phyloP scores from a whole-genome alignment of 1,140 invertebrate genomes.

The Akabosia matsudoensis region DNA sequence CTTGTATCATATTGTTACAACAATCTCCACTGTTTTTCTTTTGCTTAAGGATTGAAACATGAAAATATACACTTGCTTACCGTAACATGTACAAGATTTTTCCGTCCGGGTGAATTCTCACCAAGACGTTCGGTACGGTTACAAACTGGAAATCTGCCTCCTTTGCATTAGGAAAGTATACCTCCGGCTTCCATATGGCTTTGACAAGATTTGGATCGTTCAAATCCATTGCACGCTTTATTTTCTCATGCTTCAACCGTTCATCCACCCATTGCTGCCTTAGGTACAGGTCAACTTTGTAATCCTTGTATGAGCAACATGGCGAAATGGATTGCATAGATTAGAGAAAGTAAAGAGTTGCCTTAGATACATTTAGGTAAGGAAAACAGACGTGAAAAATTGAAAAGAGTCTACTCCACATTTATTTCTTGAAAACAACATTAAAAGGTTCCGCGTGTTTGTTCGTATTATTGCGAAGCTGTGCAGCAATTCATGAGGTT shows the following conservation, averaged over 20 bases:
- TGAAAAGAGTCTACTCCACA: background rate
- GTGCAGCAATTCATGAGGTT: too few relatives aligned
- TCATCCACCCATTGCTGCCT: slow-evolving; percentile 59
- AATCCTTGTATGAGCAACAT: slow-evolving; percentile 32
- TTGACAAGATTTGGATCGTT: slow-evolving; percentile 60
- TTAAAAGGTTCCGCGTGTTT: too few relatives aligned
- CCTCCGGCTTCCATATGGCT: slow-evolving; percentile 65
- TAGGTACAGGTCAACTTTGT: slow-evolving; percentile 53
- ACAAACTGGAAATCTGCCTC: slow-evolving; percentile 64
- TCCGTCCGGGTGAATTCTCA: slow-evolving; percentile 62
- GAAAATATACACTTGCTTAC: slow-evolving; percentile 48
- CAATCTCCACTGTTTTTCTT: background rate
- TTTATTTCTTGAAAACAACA: background rate
- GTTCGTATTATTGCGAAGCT: too few relatives aligned
- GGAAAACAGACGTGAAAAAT: background rate
- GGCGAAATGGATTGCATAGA: too few relatives aligned
- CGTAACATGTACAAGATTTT: slow-evolving; percentile 64
- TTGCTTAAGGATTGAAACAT: background rate
- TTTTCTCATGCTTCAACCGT: slow-evolving; percentile 54
- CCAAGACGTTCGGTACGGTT: slow-evolving; percentile 65
- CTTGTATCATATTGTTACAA: background rate
- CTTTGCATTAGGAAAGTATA: slow-evolving; percentile 68
- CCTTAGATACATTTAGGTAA: too few relatives aligned
- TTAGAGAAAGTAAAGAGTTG: too few relatives aligned
- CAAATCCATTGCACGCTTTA: slow-evolving; percentile 56